Percentiles rank a stretch among this genome's conserved stretches.
phyloP scores from a whole-genome alignment of 2,113 vertebrate species.

The Seriola rivoliana region DNA sequence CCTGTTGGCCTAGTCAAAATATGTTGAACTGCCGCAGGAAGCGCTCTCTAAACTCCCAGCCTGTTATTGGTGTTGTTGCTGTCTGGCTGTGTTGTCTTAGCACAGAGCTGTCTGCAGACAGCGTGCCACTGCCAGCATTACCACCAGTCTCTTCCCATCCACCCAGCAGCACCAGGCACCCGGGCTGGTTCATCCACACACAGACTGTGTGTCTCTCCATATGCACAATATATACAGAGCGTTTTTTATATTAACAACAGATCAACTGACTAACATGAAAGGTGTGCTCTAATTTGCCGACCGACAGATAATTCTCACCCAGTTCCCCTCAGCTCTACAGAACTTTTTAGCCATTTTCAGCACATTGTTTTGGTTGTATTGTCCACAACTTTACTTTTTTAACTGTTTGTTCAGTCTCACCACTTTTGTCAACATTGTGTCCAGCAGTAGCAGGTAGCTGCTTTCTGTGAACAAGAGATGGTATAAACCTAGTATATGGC shows the following conservation, averaged over 20 bases:
- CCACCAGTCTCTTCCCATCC: slow-evolving; percentile 45
- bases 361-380: background rate
- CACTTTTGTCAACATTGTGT: background rate
- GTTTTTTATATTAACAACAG: background rate
- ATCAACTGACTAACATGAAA: background rate
- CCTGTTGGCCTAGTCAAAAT: slow-evolving; percentile 41
- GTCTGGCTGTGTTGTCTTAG: slow-evolving; percentile 68
- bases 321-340: background rate
- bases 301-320: background rate
- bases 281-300: background rate
- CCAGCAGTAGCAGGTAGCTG: background rate
- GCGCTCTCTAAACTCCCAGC: slow-evolving; percentile 38
- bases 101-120: slow-evolving; percentile 61
- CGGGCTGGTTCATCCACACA: background rate
- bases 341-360: background rate
- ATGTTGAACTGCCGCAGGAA: slow-evolving; percentile 55
- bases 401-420: background rate
- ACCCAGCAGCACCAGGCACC: slow-evolving; percentile 12
- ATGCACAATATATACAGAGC: background rate
- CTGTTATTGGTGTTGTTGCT: slow-evolving; percentile 33
- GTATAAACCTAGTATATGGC: no score
- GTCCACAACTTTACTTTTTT: background rate
- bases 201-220: background rate
- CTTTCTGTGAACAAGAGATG: no score
- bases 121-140: slow-evolving; percentile 23